Evolutionary conservation across 2,888 invertebrate species (phyloP), one percentile per base, ranked within the genome.

Genomic region (Smittia aterrima): DNA sequence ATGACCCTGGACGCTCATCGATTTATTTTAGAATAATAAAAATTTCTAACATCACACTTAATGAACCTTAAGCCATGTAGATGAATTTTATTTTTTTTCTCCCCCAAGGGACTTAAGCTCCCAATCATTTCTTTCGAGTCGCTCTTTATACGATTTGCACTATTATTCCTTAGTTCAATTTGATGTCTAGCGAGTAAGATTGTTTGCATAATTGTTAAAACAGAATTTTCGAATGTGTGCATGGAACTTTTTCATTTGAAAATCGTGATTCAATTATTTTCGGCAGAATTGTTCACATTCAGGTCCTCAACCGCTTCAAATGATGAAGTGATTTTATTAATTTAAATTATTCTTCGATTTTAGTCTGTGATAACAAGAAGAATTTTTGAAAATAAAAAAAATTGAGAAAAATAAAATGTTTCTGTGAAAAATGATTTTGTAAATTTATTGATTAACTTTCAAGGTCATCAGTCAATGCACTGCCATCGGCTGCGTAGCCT

Each of bases 401-500:
- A 47, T 47, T 9, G 32, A 32, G 32, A 32, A 47, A 47, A n/a
- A 2, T 13, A 6, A 58, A 58, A 18, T 58, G 58, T n/a, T n/a
- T n/a, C n/a, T n/a, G n/a, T n/a, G n/a, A n/a, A n/a, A n/a, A n/a
- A n/a, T n/a, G n/a, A n/a, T n/a, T n/a, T n/a, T n/a, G n/a, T n/a
- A n/a, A n/a, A n/a, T n/a, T n/a, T n/a, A n/a, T n/a, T n/a, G n/a
- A n/a, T n/a, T n/a, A n/a, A n/a, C n/a, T n/a, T n/a, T n/a, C n/a
- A n/a, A n/a, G n/a, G n/a, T 9, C 32, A 32, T 32, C 32, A 32
- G 32, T 32, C 32, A 9, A 32, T 32, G 32, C 3, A 9, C 16
- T 47, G 2, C 3, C 16, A 6, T 62, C 32, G 11, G 53, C 25
- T 76, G 58, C 82, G 80, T 97, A 97, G 78, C 90, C 88, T 78